Evolutionary conservation across 2,797 vertebrate genomes (phyloP).

Genomic region (Gadopsis marmoratus): DNA sequence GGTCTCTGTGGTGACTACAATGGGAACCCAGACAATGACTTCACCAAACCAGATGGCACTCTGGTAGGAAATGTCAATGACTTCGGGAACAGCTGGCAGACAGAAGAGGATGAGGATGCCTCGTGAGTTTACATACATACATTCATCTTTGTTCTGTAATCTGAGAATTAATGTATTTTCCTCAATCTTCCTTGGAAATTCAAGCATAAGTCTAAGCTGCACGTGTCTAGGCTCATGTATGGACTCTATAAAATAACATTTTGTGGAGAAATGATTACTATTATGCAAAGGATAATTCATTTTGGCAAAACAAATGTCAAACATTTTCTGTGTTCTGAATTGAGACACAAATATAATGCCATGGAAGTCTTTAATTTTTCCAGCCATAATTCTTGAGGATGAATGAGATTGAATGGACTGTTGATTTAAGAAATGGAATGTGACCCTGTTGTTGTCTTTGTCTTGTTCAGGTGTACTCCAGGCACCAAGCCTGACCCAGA

Average conservation of each 20-base stretch:
- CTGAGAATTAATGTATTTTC: neutral
- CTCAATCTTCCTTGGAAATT: neutral
- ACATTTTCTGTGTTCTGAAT: neutral
- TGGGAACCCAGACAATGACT: conserved; percentile 81
- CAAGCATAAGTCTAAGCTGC: neutral
- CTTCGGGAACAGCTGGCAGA: conserved; percentile 88
- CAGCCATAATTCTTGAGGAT: neutral
- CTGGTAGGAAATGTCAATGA: conserved; percentile 68
- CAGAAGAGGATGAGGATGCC: conserved; percentile 79
- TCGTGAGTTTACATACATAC: conserved; percentile 76
- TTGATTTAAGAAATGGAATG: neutral
- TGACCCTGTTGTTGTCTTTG: conserved; percentile 9
- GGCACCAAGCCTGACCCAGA: conserved; percentile 72
- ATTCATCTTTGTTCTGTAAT: neutral
- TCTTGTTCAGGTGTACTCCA: conserved; percentile 76
- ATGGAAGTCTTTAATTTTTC: neutral
- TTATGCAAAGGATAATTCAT: neutral
- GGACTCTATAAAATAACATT: neutral
- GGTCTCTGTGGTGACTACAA: conserved; percentile 89
- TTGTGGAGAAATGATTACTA: neutral
- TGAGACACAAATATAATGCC: neutral
- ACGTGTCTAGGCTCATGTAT: neutral
- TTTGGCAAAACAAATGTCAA: neutral
- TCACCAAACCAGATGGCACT: conserved; percentile 81
- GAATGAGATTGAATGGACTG: neutral